phyloP scores from a whole-genome alignment of 2,888 invertebrate species.

The Timema cristinae region DNA sequence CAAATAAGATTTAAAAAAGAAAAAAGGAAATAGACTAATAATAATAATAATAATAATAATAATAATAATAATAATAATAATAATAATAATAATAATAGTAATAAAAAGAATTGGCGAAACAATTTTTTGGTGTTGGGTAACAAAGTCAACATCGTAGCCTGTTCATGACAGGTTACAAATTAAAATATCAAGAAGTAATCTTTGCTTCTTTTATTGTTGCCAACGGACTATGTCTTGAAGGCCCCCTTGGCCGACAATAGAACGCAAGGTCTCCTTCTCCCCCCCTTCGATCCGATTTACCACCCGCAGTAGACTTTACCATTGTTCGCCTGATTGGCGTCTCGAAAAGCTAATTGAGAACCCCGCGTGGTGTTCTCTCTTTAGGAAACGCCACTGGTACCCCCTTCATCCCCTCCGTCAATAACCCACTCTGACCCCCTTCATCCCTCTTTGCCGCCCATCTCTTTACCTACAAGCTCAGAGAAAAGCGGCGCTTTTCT shows the following conservation, averaged over 20 bases:
- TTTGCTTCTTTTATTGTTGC: conserved; percentile 24
- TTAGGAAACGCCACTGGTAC: conserved; percentile 1
- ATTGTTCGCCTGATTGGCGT: conserved; percentile 3
- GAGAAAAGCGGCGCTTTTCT: too few species aligned
- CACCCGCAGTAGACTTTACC: background rate
- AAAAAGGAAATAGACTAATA: background rate
- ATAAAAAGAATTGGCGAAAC: conserved; percentile 22
- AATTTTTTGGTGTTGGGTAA: conserved; percentile 20
- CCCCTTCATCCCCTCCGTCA: background rate
- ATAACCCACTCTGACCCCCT: background rate
- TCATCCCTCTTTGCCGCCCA: background rate
- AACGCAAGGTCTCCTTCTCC: too few species aligned
- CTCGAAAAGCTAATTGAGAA: conserved; percentile 10
- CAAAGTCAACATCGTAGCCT: conserved; percentile 18
- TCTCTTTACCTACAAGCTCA: background rate
- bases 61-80: background rate
- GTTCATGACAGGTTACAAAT: conserved; percentile 26
- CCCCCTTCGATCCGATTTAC: background rate
- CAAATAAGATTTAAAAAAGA: background rate
- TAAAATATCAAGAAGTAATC: conserved; percentile 27
- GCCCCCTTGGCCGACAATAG: too few species aligned
- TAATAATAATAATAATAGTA: conserved; percentile 13
- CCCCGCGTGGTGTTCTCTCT: background rate
- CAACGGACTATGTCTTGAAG: background rate
- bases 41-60: background rate